Conservation (phyloP, 2,113 vertebrate genomes). For the Corydoras sp. region DNA sequence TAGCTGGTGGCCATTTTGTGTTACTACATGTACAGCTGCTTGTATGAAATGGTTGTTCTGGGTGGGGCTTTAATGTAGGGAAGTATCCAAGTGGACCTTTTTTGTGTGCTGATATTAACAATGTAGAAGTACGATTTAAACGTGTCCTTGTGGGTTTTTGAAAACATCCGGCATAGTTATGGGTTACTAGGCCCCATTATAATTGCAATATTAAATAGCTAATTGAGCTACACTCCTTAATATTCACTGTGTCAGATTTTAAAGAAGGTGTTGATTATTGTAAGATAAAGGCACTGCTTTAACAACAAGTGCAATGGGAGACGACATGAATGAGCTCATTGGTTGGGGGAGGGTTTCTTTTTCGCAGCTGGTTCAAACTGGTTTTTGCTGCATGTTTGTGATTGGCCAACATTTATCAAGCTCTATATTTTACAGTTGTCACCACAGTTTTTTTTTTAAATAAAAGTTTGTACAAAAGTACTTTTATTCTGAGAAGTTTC, state of each 20-base stretch:
- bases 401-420: slow-evolving; percentile 11
- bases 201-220: too few species aligned
- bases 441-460: too few species aligned
- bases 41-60: slow-evolving; percentile 22
- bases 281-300: background rate
- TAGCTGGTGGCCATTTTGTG: slow-evolving; percentile 47
- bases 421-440: too few species aligned
- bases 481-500: too few species aligned
- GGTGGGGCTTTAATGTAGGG: slow-evolving; percentile 17
- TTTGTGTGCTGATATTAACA: background rate
- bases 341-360: slow-evolving; percentile 19
- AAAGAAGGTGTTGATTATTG: background rate
- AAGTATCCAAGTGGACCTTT: background rate
- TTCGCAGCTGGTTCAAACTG: slow-evolving; percentile 22
- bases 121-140: background rate
- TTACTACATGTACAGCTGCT: slow-evolving; percentile 27
- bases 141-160: background rate
- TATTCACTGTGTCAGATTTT: too few species aligned
- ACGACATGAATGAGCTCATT: background rate
- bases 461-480: too few species aligned
- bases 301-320: background rate
- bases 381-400: slow-evolving; percentile 17
- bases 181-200: too few species aligned
- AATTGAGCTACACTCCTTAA: too few species aligned
- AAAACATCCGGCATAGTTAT: background rate